Evolutionary conservation across 1,140 invertebrate genomes (phyloP).

Genomic region (Reticulitermes speratus): DNA sequence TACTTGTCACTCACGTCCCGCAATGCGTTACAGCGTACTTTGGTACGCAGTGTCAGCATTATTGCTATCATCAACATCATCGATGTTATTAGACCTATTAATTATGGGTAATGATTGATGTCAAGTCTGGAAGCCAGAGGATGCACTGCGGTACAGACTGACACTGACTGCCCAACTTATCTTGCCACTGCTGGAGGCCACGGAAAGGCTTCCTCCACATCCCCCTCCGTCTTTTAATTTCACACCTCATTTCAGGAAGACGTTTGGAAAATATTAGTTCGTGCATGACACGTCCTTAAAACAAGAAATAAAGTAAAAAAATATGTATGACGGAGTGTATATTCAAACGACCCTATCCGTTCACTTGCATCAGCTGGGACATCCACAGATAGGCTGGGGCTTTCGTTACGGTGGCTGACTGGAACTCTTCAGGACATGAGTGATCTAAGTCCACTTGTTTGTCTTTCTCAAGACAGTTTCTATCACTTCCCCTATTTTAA

Average conservation of each 20-base stretch:
- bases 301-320: conserved; percentile 16
- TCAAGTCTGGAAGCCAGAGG: neutral
- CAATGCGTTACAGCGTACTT: too few species aligned
- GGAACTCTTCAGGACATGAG: neutral
- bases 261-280: conserved; percentile 19
- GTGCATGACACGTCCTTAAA: conserved; percentile 18
- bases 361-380: neutral
- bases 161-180: neutral
- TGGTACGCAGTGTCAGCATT: neutral
- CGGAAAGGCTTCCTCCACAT: neutral
- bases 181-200: neutral
- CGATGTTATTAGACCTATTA: neutral
- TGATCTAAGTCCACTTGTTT: neutral
- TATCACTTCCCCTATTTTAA: too few species aligned
- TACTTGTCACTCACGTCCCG: too few species aligned
- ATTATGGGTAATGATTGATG: neutral
- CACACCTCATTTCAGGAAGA: conserved; percentile 17
- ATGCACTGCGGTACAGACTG: neutral
- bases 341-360: neutral
- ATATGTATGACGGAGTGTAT: conserved; percentile 6
- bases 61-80: neutral
- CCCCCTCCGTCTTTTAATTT: conserved; percentile 12
- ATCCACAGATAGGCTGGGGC: neutral
- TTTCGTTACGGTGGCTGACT: neutral
- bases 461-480: too few species aligned